These are phyloP conservation scores for Troides aeacus DNA, from an alignment of 2,888 invertebrate species.

Conservation along the genomic window DNA sequence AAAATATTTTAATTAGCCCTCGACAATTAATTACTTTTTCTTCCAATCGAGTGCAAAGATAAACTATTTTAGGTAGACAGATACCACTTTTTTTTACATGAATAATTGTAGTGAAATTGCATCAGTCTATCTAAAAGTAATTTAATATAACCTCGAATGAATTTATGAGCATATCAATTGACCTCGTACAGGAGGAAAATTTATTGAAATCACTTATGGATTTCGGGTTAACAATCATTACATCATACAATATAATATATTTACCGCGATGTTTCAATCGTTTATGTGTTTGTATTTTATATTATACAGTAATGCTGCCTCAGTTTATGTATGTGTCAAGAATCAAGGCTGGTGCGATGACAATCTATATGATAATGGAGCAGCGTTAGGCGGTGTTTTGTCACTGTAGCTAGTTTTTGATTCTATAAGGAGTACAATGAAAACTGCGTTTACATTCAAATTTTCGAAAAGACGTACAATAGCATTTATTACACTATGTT, in stretches of 20 bases:
- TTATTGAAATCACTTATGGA: slow-evolving; percentile 15
- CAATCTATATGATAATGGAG: neutral
- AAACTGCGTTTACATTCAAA: slow-evolving; percentile 22
- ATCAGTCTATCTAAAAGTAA: slow-evolving; percentile 51
- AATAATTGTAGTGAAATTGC: slow-evolving; percentile 47
- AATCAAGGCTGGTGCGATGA: slow-evolving; percentile 6
- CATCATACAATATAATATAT: slow-evolving; percentile 15
- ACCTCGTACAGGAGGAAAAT: slow-evolving; percentile 37
- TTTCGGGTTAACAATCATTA: slow-evolving; percentile 19
- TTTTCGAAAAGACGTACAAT: slow-evolving; percentile 46
- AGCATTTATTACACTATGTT: slow-evolving; percentile 58
- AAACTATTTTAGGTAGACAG: slow-evolving; percentile 47
- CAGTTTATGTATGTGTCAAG: neutral
- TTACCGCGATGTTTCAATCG: slow-evolving; percentile 5
- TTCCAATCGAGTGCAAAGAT: slow-evolving; percentile 59
- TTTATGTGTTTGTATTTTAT: neutral
- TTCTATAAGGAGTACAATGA: slow-evolving; percentile 24
- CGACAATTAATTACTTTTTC: slow-evolving; percentile 59
- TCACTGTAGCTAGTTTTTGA: slow-evolving; percentile 6
- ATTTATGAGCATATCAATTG: slow-evolving; percentile 53
- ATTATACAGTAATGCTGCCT: slow-evolving; percentile 3
- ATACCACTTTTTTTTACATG: slow-evolving; percentile 35
- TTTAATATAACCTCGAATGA: slow-evolving; percentile 63
- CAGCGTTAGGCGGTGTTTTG: slow-evolving; percentile 6
- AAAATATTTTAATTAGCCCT: slow-evolving; percentile 64